Conservation (phyloP, 2,888 invertebrate species). For the Spodoptera exigua region DNA sequence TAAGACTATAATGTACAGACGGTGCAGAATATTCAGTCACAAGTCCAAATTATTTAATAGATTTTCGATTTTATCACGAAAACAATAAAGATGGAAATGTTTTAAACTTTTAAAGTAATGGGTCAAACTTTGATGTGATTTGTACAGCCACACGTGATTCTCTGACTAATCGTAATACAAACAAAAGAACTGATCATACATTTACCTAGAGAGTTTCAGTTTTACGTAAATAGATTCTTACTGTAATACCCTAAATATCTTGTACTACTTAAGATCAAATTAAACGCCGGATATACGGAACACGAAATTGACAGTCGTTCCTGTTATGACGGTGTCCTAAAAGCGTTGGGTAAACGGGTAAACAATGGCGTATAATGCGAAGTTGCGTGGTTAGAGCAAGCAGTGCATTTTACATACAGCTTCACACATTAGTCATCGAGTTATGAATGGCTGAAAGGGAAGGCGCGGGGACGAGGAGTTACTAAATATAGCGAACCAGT, state of each 20-base stretch:
- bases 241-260: slow-evolving; percentile 11
- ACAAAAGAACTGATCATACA: slow-evolving; percentile 21
- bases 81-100: too few relatives aligned
- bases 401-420: slow-evolving; percentile 61
- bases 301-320: slow-evolving; percentile 36
- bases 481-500: slow-evolving; percentile 81
- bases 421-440: slow-evolving; percentile 85
- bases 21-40: too few relatives aligned
- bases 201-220: slow-evolving; percentile 1
- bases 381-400: slow-evolving; percentile 46
- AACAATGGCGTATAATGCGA: slow-evolving; percentile 15
- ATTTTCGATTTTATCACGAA: slow-evolving; percentile 5
- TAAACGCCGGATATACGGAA: slow-evolving; percentile 37
- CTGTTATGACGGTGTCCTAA: slow-evolving; percentile 39
- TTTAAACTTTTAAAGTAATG: too few relatives aligned
- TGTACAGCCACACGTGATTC: too few relatives aligned
- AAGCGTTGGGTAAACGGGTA: slow-evolving; percentile 44
- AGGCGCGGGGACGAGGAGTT: slow-evolving; percentile 48
- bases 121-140: too few relatives aligned
- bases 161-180: slow-evolving; percentile 23
- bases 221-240: slow-evolving; percentile 2
- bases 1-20: too few relatives aligned
- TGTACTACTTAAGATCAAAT: slow-evolving; percentile 24
- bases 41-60: slow-evolving; percentile 20
- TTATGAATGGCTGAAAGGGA: slow-evolving; percentile 80